These are phyloP conservation scores for Colletes gigas DNA, from an alignment of 1,140 invertebrate species.

Conservation along the genomic window DNA sequence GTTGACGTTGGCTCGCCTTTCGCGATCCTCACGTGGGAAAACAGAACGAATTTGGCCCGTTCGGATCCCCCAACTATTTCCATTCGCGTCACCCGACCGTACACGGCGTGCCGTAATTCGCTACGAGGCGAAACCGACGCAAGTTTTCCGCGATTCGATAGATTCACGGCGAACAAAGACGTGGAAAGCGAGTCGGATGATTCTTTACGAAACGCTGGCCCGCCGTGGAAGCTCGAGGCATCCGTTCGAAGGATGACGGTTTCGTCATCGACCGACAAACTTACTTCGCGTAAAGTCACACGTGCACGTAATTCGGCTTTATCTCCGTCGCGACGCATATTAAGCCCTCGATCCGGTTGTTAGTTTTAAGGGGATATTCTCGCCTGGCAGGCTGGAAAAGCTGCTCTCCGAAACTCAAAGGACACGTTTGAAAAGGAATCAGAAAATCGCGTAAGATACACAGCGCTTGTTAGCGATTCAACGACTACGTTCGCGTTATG, in stretches of 20 bases:
- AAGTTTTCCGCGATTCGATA: not conserved
- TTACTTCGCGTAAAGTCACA: not conserved
- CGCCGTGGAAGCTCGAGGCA: no score
- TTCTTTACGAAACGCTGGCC: no score
- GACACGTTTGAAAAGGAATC: no score
- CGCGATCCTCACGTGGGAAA: not conserved
- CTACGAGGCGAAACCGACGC: not conserved
- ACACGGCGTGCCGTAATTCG: not conserved
- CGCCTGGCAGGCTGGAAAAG: no score
- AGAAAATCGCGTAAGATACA: no score
- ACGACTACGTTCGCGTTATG: no score
- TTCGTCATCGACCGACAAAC: not conserved
- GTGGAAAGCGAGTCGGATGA: no score
- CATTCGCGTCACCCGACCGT: not conserved
- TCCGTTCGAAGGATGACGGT: not conserved
- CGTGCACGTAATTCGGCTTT: conserved; percentile 24
- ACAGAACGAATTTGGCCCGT: not conserved
- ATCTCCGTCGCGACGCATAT: conserved; percentile 23
- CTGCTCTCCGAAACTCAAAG: no score
- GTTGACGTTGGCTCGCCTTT: not conserved
- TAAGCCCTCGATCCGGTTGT: no score
- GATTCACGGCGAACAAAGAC: no score
- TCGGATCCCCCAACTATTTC: not conserved
- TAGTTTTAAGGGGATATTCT: no score
- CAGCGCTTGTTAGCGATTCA: no score